Evolutionary conservation across 1,140 invertebrate species (phyloP), one percentile per base, ranked within the genome.

Genomic region (Zaprionus vittiger): DNA sequence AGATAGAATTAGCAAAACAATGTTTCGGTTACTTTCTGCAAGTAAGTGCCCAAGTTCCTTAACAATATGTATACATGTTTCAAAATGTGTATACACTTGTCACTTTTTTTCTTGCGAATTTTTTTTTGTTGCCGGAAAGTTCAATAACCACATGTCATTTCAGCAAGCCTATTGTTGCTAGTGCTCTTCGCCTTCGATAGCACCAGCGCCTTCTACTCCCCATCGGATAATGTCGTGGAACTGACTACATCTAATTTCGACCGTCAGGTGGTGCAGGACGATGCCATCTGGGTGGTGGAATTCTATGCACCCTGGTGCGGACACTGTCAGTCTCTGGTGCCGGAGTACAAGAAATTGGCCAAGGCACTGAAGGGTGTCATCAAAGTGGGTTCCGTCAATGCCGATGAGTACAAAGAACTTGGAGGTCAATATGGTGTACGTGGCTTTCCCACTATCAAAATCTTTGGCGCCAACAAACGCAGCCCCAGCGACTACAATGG

Each of bases 371-470:
- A 98, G 96, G 98, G 98, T 71, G 94, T 99, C 20, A 96, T 97
- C 0, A 99, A 99, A 95, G 97, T 89, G 20, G 98, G 98, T 49
- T 97, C 97, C 9, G 96, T 99, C 1, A 96, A 99, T 95, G 97
- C 96, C 17, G 98, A 99, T 93, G 95, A 97, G 26, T 96, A 99
- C 87, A 96, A 97, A 85, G 95, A 96, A 17, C 91, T 99, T 15
- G 96, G 95, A 24, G 94, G 95, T 24, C 96, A 96, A 90, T 99
- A 96, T 94, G 95, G 96, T 61, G 96, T 99, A 52, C 94, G 94
- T 84, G 98, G 99, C 64, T 99, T 99, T 92, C 99, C 99, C 20
- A 99, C 98, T 1, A 96, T 99, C 69, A 99, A 99, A 93, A 96
- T 99, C 14, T 99, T 99, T 93, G 97, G 96, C 3, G 93, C 94